phyloP scores from a whole-genome alignment of 1,140 invertebrate species.

The Drosophila tani region DNA sequence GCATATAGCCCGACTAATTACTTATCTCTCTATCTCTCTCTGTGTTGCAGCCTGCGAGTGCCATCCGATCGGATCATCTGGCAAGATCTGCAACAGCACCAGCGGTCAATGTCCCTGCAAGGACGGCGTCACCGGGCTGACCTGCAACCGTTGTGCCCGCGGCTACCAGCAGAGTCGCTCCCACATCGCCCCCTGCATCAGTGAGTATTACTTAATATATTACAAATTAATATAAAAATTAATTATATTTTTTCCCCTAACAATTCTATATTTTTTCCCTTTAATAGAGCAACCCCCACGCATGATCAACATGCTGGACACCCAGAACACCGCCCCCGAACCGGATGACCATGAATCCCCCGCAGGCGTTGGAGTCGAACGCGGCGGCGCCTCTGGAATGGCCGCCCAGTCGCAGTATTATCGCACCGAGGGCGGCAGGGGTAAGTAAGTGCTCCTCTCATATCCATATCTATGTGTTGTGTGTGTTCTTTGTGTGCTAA shows the following conservation, averaged over 20 bases:
- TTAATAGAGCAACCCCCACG: conserved; percentile 77
- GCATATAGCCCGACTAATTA: conserved; percentile 14
- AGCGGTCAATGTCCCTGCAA: conserved; percentile 99
- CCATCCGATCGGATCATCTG: conserved; percentile 98
- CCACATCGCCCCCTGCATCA: conserved; percentile 98
- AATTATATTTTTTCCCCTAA: no score
- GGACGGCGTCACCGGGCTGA: conserved; percentile 98
- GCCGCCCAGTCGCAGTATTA: conserved; percentile 71
- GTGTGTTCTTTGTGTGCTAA: conserved; percentile 43
- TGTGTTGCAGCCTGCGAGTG: conserved; percentile 96
- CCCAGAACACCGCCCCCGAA: conserved; percentile 84
- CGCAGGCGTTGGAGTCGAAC: background rate
- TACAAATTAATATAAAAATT: no score
- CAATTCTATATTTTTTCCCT: background rate
- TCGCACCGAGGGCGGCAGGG: conserved; percentile 82
- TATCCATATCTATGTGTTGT: conserved; percentile 45
- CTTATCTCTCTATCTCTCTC: background rate
- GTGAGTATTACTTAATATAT: conserved; percentile 88
- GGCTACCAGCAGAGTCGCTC: conserved; percentile 99
- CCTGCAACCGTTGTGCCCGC: conserved; percentile 98
- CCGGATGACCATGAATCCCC: conserved; percentile 49
- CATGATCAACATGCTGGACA: conserved; percentile 81
- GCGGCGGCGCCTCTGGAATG: conserved; percentile 40
- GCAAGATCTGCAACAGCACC: conserved; percentile 99
- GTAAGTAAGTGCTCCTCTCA: conserved; percentile 83